Conservation (phyloP, 2,113 vertebrate species). For the Sorex araneus region DNA sequence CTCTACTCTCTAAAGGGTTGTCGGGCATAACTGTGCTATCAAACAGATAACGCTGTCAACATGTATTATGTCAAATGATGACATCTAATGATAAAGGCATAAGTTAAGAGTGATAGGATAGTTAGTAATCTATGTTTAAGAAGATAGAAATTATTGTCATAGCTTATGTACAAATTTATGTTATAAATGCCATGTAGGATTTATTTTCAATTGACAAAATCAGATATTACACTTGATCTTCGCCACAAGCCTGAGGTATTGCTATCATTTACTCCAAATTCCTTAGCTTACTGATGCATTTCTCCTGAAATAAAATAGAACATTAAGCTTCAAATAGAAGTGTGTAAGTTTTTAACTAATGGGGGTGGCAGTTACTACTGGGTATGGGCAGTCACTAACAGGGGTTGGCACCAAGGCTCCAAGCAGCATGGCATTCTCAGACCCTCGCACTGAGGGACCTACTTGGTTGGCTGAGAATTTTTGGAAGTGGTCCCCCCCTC, state of each 20-base stretch:
- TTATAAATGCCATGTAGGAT: slow-evolving; percentile 2
- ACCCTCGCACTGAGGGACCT: no score
- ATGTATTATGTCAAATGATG: neutral
- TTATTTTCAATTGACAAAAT: neutral
- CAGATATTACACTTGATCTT: no score
- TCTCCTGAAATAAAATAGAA: slow-evolving; percentile 8
- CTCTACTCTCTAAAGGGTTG: neutral
- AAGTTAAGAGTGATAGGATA: neutral
- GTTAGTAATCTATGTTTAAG: neutral
- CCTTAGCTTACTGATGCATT: neutral
- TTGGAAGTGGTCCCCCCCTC: no score
- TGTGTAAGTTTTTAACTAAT: neutral
- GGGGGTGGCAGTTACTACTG: no score
- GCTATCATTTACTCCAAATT: neutral
- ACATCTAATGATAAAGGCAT: neutral
- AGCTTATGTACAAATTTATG: neutral
- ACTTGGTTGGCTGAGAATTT: no score
- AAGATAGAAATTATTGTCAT: neutral
- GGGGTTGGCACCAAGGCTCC: no score
- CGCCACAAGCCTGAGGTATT: no score
- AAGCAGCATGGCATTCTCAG: no score
- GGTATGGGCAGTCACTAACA: neutral
- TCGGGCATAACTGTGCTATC: neutral
- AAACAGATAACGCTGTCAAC: neutral
- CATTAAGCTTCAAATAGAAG: slow-evolving; percentile 34